A percentile compares a stretch with the other conserved stretches of the same genome.
phyloP scores from a whole-genome alignment of 2,113 vertebrate genomes.

The Dromas ardeola region DNA sequence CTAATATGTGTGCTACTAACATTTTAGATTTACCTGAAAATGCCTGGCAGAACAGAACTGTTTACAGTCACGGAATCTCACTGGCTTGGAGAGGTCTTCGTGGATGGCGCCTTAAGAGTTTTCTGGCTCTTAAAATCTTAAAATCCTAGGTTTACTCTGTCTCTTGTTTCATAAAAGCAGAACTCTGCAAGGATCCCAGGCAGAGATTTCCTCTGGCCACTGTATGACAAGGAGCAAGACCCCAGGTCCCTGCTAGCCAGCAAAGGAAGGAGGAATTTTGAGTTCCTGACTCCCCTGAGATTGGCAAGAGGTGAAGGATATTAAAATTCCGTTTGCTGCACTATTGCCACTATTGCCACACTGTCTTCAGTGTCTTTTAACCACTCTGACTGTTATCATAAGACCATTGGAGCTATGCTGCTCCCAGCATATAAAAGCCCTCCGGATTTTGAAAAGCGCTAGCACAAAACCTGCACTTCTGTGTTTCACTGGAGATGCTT shows the following conservation, averaged over 20 bases:
- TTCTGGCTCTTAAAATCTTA: constrained; percentile 65
- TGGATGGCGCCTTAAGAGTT: constrained; percentile 53
- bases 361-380: not conserved
- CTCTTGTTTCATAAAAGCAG: not conserved
- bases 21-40: constrained; percentile 55
- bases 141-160: constrained; percentile 9
- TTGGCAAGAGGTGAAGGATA: not conserved
- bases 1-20: constrained; percentile 39
- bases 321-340: not conserved
- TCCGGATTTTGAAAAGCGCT: not conserved
- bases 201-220: not conserved
- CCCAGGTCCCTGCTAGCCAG: not conserved
- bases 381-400: not conserved
- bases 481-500: constrained; percentile 16
- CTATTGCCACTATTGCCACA: not conserved
- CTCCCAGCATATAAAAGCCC: not conserved
- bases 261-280: constrained; percentile 22
- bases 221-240: not conserved
- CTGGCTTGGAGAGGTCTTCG: constrained; percentile 43
- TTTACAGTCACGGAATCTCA: constrained; percentile 63
- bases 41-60: constrained; percentile 61
- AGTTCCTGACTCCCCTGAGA: not conserved
- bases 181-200: not conserved
- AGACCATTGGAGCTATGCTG: not conserved
- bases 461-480: not conserved